Conservation (phyloP, 1,140 invertebrate genomes). For the Scaptomyza graminum region DNA sequence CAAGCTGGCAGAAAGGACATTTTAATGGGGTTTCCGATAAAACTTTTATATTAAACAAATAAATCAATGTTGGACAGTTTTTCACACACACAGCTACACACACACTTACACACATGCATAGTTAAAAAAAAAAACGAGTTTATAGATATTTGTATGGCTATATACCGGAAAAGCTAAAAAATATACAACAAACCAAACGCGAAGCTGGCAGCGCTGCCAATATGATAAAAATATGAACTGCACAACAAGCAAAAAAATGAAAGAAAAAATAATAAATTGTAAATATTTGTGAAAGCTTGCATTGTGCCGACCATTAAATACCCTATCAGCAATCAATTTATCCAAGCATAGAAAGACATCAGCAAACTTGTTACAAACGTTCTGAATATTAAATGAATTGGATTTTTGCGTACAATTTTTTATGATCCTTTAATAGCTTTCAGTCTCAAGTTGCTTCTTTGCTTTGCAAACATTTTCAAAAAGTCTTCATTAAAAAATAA, state of each 20-base stretch:
- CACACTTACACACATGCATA: slow-evolving; percentile 51
- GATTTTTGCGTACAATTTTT: no score
- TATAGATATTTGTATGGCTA: slow-evolving; percentile 72
- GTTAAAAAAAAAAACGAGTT: slow-evolving; percentile 74
- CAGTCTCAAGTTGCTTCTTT: no score
- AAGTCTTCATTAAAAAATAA: no score
- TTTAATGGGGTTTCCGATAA: slow-evolving; percentile 83
- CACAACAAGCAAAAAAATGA: slow-evolving; percentile 68
- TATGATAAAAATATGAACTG: slow-evolving; percentile 83
- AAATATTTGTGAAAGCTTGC: slow-evolving; percentile 5
- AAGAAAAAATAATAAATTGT: slow-evolving; percentile 13
- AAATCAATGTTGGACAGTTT: slow-evolving; percentile 82
- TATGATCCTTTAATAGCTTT: no score
- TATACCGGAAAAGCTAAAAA: slow-evolving; percentile 79
- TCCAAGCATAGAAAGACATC: no score
- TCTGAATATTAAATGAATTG: no score
- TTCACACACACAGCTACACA: slow-evolving; percentile 62
- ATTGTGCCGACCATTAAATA: slow-evolving; percentile 8
- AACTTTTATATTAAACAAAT: slow-evolving; percentile 83
- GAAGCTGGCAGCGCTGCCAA: slow-evolving; percentile 66
- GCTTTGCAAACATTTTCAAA: no score
- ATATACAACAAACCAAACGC: slow-evolving; percentile 59
- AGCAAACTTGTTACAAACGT: no score
- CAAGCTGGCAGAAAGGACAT: slow-evolving; percentile 82
- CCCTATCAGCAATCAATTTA: slow-evolving; percentile 2